Evolutionary conservation across 2,113 vertebrate species (phyloP), one percentile per base, ranked within the genome.

Genomic region (Oriolus oriolus): DNA sequence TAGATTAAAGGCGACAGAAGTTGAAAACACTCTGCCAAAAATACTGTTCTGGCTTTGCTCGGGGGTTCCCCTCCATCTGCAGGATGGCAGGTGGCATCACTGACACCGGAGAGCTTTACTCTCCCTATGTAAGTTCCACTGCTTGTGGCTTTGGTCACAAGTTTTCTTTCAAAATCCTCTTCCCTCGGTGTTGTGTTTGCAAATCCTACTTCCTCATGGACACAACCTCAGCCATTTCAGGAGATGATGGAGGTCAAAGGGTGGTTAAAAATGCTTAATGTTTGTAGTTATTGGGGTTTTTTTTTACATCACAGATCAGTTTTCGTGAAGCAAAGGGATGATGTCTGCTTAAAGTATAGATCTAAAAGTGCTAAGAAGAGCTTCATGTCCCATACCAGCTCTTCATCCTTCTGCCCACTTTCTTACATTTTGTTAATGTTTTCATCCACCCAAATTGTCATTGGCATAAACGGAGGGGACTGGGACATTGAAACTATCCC

Each of bases 81-180:
- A 86, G 44, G 79, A 99, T 99, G 99, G 98, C 99, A 8, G 99
- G 99, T 10, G 99, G 99, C 50, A 99, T 99, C 56, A 99, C 99
- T 18, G 99, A 99, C 8, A 98, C 98, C 0, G 99, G 99, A 57
- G 99, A 99, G 71, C 99, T 99, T 11, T 99, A 99, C 95, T 99
- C 99, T 33, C 98, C 99, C 14, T 99, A 99, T 50, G 99, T 99
- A 96, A 99, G 99, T 99, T 87, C 95, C 13, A 6, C 44, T 31
- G 9, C 39, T 18, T 6, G 20, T 16, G 74, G 28, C 1, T 65
- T 77, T 87, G 18, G 22, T 79, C 33, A 26, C 26, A 4, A 68
- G 27, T 16, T 28, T 35, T 57, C 52, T 63, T 41, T 44, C 37
- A 27, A 78, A 70, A 80, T 21, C 17, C 7, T 63, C 31, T 30